A percentile compares a stretch with the other conserved stretches of the same genome.
Conservation (phyloP, 30 jellyfish, hydroid and myxozoan species). For the Turritopsis rubra region DNA sequence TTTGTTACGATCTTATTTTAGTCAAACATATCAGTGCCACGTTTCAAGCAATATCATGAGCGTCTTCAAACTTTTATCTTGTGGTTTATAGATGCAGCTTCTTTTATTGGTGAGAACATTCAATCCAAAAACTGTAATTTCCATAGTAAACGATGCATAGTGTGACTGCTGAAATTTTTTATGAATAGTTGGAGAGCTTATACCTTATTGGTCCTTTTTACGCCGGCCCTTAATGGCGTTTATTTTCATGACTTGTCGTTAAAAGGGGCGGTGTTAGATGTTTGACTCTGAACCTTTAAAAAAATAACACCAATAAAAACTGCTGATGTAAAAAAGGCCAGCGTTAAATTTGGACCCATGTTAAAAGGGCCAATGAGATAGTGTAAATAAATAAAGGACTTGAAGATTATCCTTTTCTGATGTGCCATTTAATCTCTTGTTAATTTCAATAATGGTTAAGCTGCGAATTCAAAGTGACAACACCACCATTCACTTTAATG, state of each 20-base stretch:
- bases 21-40: conserved; percentile 67
- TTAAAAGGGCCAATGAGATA: not conserved
- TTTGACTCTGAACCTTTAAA: not conserved
- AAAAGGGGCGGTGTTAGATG: not conserved
- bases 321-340: not conserved
- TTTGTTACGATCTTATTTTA: not conserved
- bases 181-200: too few species aligned
- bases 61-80: conserved; percentile 71
- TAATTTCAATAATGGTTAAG: too few species aligned
- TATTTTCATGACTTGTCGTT: not conserved
- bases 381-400: not conserved
- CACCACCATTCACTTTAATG: not conserved
- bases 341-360: not conserved
- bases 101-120: conserved; percentile 57
- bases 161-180: too few species aligned
- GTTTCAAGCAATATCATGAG: conserved; percentile 72
- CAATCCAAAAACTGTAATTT: too few species aligned
- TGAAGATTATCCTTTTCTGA: too few species aligned
- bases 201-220: too few species aligned
- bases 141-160: too few species aligned
- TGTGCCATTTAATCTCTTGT: too few species aligned
- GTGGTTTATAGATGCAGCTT: conserved; percentile 97
- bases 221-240: too few species aligned
- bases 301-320: not conserved
- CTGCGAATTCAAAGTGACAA: too few species aligned